Conservation (phyloP, 2,113 vertebrate species). For the Ibidorhyncha struthersii region DNA sequence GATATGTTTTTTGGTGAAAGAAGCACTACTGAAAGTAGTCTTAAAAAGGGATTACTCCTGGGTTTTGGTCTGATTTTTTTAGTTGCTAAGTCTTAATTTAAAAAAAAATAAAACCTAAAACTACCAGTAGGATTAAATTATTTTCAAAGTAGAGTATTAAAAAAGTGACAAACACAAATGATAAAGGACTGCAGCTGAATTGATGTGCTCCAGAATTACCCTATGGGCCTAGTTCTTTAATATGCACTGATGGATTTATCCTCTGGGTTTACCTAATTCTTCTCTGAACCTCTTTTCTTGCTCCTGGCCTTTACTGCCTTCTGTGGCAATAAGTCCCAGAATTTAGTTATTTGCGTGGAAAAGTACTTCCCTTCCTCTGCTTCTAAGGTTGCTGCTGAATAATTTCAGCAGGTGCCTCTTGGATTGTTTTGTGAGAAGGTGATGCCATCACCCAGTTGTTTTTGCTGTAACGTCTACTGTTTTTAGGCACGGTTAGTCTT, state of each 20-base stretch:
- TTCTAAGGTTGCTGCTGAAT: neutral
- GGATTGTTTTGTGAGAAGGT: neutral
- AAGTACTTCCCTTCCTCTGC: neutral
- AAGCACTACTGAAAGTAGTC: neutral
- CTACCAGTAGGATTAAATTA: too few species aligned
- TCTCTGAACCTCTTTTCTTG: neutral
- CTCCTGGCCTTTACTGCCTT: neutral
- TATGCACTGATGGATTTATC: neutral
- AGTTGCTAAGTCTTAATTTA: neutral
- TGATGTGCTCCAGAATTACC: neutral
- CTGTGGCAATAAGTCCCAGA: neutral
- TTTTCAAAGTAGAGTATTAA: neutral
- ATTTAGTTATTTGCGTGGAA: neutral
- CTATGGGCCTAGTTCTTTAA: neutral
- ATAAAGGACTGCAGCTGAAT: neutral
- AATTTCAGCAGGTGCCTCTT: neutral
- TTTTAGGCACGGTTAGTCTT: neutral
- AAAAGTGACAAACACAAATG: neutral
- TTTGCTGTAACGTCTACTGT: neutral
- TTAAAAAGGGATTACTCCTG: neutral
- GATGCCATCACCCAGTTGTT: neutral
- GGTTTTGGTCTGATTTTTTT: neutral
- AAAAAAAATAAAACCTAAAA: neutral
- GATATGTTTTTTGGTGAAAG: neutral
- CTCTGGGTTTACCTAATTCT: neutral